A percentile compares a stretch with the other conserved stretches of the same genome.
These are phyloP conservation scores for Carabus problematicus DNA, from an alignment of 2,888 invertebrate genomes.

Conservation along the genomic window DNA sequence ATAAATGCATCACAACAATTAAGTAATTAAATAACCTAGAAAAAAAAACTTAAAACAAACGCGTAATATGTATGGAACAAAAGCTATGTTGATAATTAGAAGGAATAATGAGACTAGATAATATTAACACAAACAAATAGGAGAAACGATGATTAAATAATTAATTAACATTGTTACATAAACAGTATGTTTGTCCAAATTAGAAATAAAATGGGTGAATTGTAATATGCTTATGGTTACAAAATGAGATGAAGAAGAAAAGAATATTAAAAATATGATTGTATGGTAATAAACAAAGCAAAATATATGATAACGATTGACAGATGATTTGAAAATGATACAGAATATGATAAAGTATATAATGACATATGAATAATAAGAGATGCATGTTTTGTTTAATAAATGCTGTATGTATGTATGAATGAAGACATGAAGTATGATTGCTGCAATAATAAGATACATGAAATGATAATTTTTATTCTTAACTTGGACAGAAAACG, in stretches of 20 bases:
- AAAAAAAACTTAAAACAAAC: slow-evolving; percentile 22
- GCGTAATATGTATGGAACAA: background rate
- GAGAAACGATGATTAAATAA: too few relatives aligned
- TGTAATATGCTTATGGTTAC: too few relatives aligned
- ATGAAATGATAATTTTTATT: background rate
- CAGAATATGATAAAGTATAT: slow-evolving; percentile 1
- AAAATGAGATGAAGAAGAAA: too few relatives aligned
- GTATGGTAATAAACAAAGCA: too few relatives aligned
- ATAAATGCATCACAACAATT: slow-evolving; percentile 39
- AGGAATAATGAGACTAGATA: too few relatives aligned
- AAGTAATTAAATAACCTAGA: slow-evolving; percentile 22
- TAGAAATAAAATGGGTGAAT: too few relatives aligned
- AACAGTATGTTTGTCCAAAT: too few relatives aligned
- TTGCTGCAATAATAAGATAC: background rate
- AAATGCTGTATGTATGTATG: background rate
- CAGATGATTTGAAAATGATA: background rate
- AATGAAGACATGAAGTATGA: background rate
- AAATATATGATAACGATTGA: background rate
- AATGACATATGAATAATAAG: background rate
- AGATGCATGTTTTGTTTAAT: background rate
- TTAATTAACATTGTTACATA: too few relatives aligned
- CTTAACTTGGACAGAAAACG: too few relatives aligned
- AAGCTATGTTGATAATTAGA: too few relatives aligned
- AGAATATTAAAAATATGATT: background rate
- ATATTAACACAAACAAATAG: too few relatives aligned